Percentiles rank a stretch among this genome's conserved stretches.
phyloP scores from a whole-genome alignment of 2,797 vertebrate genomes.

The Alfaro cultratus region DNA sequence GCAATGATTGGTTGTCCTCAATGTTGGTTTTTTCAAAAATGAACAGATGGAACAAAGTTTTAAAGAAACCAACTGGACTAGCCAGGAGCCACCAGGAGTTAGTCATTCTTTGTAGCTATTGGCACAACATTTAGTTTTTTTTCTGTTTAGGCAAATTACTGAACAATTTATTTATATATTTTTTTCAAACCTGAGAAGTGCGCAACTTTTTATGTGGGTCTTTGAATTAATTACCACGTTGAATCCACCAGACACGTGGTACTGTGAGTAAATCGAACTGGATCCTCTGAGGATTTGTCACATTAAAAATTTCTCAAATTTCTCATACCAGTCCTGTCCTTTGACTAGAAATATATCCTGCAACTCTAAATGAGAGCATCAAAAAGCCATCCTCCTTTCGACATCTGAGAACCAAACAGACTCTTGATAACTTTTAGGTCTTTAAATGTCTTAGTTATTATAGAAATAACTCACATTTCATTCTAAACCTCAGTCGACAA shows the following conservation, averaged over 20 bases:
- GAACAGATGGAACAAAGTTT: background rate
- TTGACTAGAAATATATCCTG: background rate
- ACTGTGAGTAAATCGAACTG: background rate
- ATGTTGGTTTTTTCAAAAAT: background rate
- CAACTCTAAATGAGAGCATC: background rate
- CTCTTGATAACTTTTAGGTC: background rate
- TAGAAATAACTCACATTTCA: background rate
- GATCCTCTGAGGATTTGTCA: background rate
- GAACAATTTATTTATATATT: background rate
- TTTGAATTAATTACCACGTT: background rate
- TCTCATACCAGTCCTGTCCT: background rate
- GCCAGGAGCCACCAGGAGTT: no score
- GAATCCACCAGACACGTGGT: background rate
- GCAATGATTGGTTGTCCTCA: background rate
- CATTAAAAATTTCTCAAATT: background rate
- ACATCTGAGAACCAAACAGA: background rate
- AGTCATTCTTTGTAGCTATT: no score
- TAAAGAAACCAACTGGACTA: background rate
- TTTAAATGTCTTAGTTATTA: background rate
- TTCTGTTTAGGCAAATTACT: no score
- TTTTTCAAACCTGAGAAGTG: background rate
- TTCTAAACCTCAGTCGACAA: background rate
- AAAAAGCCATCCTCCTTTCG: background rate
- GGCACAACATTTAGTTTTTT: background rate
- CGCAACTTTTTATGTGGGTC: background rate